A percentile compares a stretch with the other conserved stretches of the same genome.
These are phyloP conservation scores for Caerostris darwini DNA, from an alignment of 1,140 invertebrate species.

Conservation along the genomic window DNA sequence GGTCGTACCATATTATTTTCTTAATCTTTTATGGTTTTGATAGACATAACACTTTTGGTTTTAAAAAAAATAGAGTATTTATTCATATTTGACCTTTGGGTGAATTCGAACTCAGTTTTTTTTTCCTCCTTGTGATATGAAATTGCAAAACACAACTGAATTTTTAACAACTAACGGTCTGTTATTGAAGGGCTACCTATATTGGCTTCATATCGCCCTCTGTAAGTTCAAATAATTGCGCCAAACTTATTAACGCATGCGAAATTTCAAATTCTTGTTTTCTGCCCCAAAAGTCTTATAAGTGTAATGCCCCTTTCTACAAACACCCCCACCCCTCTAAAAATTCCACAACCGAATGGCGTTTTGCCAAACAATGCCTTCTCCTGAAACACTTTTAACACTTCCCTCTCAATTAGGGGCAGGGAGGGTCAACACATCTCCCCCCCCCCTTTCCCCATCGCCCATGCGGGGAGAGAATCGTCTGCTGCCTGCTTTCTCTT, in stretches of 20 bases:
- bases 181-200: too few relatives aligned
- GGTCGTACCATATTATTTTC: too few relatives aligned
- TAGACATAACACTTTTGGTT: too few relatives aligned
- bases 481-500: constrained; percentile 28
- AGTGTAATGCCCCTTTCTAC: not conserved
- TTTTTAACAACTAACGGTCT: not conserved
- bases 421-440: not conserved
- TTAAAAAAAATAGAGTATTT: too few relatives aligned
- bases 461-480: not conserved
- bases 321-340: not conserved
- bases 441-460: not conserved
- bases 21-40: too few relatives aligned
- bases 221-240: too few relatives aligned
- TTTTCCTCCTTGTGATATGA: too few relatives aligned
- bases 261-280: not conserved
- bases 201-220: too few relatives aligned
- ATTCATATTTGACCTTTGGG: too few relatives aligned
- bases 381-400: constrained; percentile 24
- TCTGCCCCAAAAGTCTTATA: not conserved
- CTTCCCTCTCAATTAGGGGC: constrained; percentile 55
- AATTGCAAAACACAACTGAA: not conserved
- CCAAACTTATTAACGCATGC: not conserved
- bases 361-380: constrained; percentile 8
- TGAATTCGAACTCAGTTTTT: too few relatives aligned
- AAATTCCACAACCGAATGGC: constrained; percentile 12